These are phyloP conservation scores for Lutjanus campechanus DNA, from an alignment of 2,797 vertebrate genomes.

Conservation along the genomic window DNA sequence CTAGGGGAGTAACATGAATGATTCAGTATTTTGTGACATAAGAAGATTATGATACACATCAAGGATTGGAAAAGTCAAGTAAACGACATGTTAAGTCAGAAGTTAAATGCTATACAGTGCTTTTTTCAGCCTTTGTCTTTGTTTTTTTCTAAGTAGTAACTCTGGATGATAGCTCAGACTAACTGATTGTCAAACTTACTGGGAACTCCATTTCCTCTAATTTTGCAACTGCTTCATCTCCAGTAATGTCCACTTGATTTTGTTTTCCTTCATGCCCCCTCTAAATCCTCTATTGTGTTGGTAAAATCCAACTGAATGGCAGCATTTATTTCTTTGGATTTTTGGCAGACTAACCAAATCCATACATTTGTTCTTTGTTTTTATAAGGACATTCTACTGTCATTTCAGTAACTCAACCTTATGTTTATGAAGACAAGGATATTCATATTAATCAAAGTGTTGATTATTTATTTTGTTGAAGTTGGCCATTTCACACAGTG, in stretches of 20 bases:
- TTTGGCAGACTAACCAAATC: not conserved
- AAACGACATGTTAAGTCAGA: not conserved
- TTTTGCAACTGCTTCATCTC: not conserved
- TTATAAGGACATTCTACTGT: not conserved
- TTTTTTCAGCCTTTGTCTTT: not conserved
- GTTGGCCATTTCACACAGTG: not conserved
- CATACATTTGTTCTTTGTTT: not conserved
- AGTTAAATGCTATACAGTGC: not conserved
- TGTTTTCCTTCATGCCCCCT: not conserved
- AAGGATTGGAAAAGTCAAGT: not conserved
- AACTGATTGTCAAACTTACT: conserved; percentile 6
- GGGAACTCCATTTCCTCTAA: not conserved
- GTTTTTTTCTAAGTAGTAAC: not conserved
- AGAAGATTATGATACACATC: not conserved
- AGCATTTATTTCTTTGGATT: not conserved
- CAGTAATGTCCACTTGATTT: not conserved
- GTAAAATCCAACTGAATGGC: not conserved
- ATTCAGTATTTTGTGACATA: not conserved
- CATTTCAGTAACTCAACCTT: not conserved
- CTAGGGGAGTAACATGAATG: not conserved
- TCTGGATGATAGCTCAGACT: not conserved
- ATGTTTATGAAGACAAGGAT: not conserved
- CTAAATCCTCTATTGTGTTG: not conserved
- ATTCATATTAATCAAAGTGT: not conserved
- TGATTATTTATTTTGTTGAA: not conserved